Evolutionary conservation across 2,888 invertebrate species (phyloP).

Genomic region (Ochropleura plecta): DNA sequence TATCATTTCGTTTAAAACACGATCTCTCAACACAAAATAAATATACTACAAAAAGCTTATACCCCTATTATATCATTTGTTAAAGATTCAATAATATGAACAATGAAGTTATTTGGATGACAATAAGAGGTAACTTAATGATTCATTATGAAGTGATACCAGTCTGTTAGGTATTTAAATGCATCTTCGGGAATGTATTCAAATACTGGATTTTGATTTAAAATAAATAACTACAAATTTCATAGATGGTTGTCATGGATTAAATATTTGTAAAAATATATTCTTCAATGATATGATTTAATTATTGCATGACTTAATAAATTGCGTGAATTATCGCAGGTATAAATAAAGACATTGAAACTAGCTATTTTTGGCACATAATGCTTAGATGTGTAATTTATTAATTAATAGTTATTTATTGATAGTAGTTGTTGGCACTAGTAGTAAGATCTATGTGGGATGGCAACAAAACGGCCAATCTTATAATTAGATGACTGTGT

Average conservation of each 20-base stretch:
- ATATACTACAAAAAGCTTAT: constrained; percentile 80
- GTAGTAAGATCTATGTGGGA: constrained; percentile 16
- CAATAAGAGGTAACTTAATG: constrained; percentile 64
- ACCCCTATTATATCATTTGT: constrained; percentile 65
- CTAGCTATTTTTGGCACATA: constrained; percentile 56
- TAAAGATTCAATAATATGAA: constrained; percentile 64
- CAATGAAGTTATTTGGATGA: constrained; percentile 63
- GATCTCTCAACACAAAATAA: constrained; percentile 83
- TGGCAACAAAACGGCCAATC: constrained; percentile 30
- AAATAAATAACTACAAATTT: constrained; percentile 49
- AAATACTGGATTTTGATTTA: constrained; percentile 60
- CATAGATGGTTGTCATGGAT: constrained; percentile 66
- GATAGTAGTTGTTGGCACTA: constrained; percentile 44
- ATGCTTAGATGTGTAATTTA: constrained; percentile 20
- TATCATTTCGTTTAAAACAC: constrained; percentile 71
- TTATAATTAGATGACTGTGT: constrained; percentile 5
- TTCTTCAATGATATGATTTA: constrained; percentile 66
- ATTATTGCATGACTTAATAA: constrained; percentile 64
- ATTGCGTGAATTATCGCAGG: constrained; percentile 31
- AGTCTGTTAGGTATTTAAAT: constrained; percentile 66
- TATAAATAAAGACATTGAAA: constrained; percentile 23
- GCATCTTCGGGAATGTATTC: constrained; percentile 67
- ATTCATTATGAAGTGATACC: constrained; percentile 51
- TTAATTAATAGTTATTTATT: constrained; percentile 12
- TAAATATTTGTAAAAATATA: constrained; percentile 60